phyloP scores from a whole-genome alignment of 2,113 vertebrate species.

The Pyrgilauda ruficollis region DNA sequence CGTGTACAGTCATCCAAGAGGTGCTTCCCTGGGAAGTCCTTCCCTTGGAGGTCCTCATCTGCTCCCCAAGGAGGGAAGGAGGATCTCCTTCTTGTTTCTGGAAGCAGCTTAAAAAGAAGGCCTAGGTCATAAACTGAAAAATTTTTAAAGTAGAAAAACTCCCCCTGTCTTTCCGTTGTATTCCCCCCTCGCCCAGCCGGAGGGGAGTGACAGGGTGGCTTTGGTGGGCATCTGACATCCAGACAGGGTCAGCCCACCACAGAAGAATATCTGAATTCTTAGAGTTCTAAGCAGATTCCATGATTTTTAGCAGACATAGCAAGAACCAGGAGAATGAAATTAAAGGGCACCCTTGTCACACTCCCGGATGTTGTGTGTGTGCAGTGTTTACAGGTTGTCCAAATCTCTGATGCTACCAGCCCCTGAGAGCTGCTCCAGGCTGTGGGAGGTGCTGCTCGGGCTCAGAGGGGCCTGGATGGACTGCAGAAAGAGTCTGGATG shows the following conservation, averaged over 20 bases:
- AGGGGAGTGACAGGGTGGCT: neutral
- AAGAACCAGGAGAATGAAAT: neutral
- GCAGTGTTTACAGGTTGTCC: neutral
- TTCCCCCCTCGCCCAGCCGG: neutral
- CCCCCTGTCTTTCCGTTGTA: neutral
- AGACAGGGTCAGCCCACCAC: too few species aligned
- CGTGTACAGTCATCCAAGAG: neutral
- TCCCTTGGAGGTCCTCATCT: neutral
- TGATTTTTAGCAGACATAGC: neutral
- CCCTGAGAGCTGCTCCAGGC: neutral
- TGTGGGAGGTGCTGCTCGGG: neutral
- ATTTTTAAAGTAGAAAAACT: neutral
- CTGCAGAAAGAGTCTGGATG: neutral
- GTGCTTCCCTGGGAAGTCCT: too few species aligned
- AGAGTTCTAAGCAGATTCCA: neutral
- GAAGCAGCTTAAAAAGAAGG: neutral
- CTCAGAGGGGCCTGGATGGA: neutral
- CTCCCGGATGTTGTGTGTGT: neutral
- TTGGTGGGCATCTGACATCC: neutral
- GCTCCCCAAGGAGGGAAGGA: too few species aligned
- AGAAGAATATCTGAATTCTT: neutral
- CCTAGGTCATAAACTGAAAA: neutral
- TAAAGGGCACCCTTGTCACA: accelerated
- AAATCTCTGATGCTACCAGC: neutral
- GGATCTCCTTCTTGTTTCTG: neutral